Evolutionary conservation across 2,113 vertebrate species (phyloP), one percentile per base, ranked within the genome.

Genomic region (Anhinga rufa): DNA sequence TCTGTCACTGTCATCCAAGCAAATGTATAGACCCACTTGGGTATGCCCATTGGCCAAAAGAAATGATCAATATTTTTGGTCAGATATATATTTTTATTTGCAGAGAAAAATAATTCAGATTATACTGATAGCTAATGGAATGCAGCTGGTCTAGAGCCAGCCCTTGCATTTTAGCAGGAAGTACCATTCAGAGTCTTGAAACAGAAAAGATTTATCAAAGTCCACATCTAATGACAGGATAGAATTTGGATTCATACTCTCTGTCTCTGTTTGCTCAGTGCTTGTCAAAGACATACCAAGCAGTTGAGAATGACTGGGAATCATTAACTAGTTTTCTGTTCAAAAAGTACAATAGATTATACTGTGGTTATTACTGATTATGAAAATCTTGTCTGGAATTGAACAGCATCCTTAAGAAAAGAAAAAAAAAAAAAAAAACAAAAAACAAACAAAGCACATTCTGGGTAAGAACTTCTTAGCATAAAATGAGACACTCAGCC

Each of bases 121-220:
- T 80, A 55, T 77, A 48, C 14, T 38, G 11, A 54, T 61, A 91
- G 52, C 28, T 93, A 93, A 87, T 82, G 78, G 61, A 92, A 93
- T 2, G 6, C 32, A 68, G 44, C 32, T 70, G 62, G 10, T 90
- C 28, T 70, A 42, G 46, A 84, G 54, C 54, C 75, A 96, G 49
- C 11, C 34, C 22, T 75, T 79, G 52, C 40, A 72, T 80, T 93
- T 95, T 74, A 92, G 58, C 29, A 62, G 62, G 52, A 92, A 58
- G 61, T 46, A 72, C 36, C 11, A 46, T 72, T 92, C 17, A 80
- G 66, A 82, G 12, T 14, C 36, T 82, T 88, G 49, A 95, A 85
- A 48, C 18, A 75, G 51, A 95, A 88, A 24, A 90, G 62, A 96
- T 96, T 95, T 92, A 58, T 95, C 62, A 87, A 93, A 72, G 62